Evolutionary conservation across 1,140 invertebrate genomes (phyloP), one percentile per base, ranked within the genome.

Genomic region (Penaeus chinensis): DNA sequence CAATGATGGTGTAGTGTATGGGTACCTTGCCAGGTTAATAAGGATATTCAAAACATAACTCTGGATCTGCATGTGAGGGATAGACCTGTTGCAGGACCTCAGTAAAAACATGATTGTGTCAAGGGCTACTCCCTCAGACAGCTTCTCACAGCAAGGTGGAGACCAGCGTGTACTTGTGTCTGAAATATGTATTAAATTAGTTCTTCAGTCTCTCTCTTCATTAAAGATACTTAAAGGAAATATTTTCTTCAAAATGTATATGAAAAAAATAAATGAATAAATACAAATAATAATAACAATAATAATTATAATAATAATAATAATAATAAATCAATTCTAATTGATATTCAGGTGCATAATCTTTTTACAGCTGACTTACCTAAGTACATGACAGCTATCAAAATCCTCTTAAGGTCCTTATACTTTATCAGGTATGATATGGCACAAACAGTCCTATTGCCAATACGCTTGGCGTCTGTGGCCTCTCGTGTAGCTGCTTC

Each of bases 31-130:
- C 76, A 90, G 79, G 74, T 89, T 90, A 76, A 90, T 89, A 20
- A 90, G 80, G 47, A 89, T 88, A 54, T 89, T 87, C 37, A 90
- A 87, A 71, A 90, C 82, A 62, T 78, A 87, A 20, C 60, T 76
- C 54, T 90, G 82, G 77, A 91, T 87, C 74, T 91, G 88, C 81
- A 91, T 87, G 78, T 91, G 88, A 18, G 90, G 90, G 18, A 91
- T 27, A 37, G 90, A 91, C 7, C 89, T 79, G 77, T 91, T 91
- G 78, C 86, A 84, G 20, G 86, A 66, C 66, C 77, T 85, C 78
- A 91, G 20, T n/a, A 91, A 66, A 32, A 76, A 66, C 37, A 84
- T 65, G 10, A 91, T 62, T 16, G 84, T 66, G 16, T 61, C 60
- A 18, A 78, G 65, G 8, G 82, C 47, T 19, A 63, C 47, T 8